Percentiles rank a stretch among this genome's conserved stretches.
Conservation (phyloP, 2,797 vertebrate species). For the Knipowitschia caucasica region DNA sequence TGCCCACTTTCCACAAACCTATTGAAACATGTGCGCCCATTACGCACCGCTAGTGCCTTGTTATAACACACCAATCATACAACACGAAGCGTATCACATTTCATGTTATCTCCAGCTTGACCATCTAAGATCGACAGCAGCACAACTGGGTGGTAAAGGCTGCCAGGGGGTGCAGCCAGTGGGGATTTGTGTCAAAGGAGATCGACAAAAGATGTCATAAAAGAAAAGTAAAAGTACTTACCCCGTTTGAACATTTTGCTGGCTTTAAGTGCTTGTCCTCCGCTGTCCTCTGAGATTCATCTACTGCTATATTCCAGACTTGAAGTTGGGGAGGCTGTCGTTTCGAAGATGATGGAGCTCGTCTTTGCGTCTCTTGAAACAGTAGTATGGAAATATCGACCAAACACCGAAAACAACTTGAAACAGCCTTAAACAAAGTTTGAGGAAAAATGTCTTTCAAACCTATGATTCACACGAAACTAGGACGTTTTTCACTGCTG, state of each 20-base stretch:
- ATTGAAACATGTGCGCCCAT: conserved; percentile 40
- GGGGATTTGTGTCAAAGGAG: neutral
- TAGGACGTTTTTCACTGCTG: conserved; percentile 32
- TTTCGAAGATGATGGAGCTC: conserved; percentile 57
- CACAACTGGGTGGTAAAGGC: neutral
- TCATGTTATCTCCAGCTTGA: conserved; percentile 26
- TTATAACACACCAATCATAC: conserved; percentile 31
- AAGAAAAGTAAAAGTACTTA: conserved; percentile 62
- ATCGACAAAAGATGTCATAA: neutral
- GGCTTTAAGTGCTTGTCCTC: conserved; percentile 59
- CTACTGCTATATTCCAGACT: conserved; percentile 76
- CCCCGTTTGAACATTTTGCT: conserved; percentile 80
- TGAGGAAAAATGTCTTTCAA: conserved; percentile 25
- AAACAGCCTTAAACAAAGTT: conserved; percentile 50
- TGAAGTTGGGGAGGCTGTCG: conserved; percentile 49
- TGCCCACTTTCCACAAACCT: conserved; percentile 56
- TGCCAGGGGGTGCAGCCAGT: conserved; percentile 3
- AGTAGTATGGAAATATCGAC: conserved; percentile 15
- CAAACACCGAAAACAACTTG: conserved; percentile 14
- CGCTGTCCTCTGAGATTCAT: conserved; percentile 70
- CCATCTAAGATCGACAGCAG: conserved; percentile 3
- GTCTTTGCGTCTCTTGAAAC: conserved; percentile 34
- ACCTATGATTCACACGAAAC: conserved; percentile 21
- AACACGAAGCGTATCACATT: conserved; percentile 32
- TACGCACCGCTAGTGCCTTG: conserved; percentile 35